Percentiles rank a stretch among this genome's conserved stretches.
Evolutionary conservation across 2,797 vertebrate species (phyloP).

Genomic region (Artibeus lituratus): DNA sequence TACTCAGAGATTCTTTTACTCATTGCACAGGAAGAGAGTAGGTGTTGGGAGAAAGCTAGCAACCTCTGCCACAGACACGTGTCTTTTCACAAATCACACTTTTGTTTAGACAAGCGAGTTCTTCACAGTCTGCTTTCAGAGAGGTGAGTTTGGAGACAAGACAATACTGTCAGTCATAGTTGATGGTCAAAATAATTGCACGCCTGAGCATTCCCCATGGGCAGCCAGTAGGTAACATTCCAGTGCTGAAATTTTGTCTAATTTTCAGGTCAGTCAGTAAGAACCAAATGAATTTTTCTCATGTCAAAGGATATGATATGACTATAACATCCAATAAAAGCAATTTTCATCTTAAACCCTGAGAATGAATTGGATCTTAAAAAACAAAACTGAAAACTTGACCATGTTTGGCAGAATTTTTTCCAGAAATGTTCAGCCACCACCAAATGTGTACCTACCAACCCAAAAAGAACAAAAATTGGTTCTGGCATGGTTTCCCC

Average conservation of each 20-base stretch:
- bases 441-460: not conserved
- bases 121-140: slow-evolving; percentile 57
- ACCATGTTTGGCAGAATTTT: not conserved
- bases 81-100: slow-evolving; percentile 64
- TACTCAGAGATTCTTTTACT: not conserved
- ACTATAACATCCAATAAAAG: slow-evolving; percentile 33
- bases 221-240: slow-evolving; percentile 21
- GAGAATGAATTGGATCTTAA: not conserved
- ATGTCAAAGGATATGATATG: not conserved
- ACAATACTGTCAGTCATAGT: slow-evolving; percentile 54
- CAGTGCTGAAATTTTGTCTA: slow-evolving; percentile 29
- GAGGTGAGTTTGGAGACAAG: slow-evolving; percentile 62
- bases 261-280: slow-evolving; percentile 52
- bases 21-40: not conserved
- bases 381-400: slow-evolving; percentile 21
- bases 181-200: slow-evolving; percentile 61
- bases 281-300: slow-evolving; percentile 29
- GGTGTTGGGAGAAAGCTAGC: not conserved
- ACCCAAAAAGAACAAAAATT: not conserved
- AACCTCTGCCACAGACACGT: slow-evolving; percentile 22
- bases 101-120: slow-evolving; percentile 65
- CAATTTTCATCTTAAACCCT: slow-evolving; percentile 28
- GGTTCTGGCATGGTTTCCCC: not conserved
- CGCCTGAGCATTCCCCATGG: slow-evolving; percentile 58
- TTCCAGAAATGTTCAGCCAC: slow-evolving; percentile 4